phyloP scores from a whole-genome alignment of 2,113 vertebrate species.

The Pangasianodon gigas region DNA sequence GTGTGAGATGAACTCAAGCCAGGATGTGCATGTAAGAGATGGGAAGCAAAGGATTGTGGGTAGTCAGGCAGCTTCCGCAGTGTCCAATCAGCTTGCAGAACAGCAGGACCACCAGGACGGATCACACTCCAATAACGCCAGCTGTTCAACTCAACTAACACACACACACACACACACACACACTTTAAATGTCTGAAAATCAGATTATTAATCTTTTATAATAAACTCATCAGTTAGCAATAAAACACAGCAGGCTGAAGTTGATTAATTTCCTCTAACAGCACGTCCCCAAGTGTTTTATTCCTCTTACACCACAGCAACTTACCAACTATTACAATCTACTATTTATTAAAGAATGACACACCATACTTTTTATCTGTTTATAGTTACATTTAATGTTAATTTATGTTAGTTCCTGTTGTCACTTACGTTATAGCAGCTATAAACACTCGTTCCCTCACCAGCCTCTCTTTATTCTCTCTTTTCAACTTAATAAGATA shows the following conservation, averaged over 20 bases:
- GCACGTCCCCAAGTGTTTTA: not conserved
- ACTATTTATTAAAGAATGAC: not conserved
- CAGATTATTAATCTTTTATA: not conserved
- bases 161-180: slow-evolving; percentile 16
- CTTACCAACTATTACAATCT: not conserved
- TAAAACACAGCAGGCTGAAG: not conserved
- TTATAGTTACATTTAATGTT: too few species aligned
- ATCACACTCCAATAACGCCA: slow-evolving; percentile 1
- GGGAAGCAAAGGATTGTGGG: slow-evolving; percentile 40
- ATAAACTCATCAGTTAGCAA: not conserved
- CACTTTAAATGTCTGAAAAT: not conserved
- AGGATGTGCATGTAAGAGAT: slow-evolving; percentile 19
- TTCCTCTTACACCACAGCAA: not conserved
- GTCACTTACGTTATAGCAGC: too few species aligned
- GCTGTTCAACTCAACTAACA: slow-evolving; percentile 13
- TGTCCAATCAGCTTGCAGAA: slow-evolving; percentile 26
- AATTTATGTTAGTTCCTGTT: too few species aligned
- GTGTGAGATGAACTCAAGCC: slow-evolving; percentile 24
- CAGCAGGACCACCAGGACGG: slow-evolving; percentile 18
- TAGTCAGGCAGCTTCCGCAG: not conserved
- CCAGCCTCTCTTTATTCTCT: too few species aligned
- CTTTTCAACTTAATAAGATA: too few species aligned
- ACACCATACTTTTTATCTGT: too few species aligned
- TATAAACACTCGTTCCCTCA: too few species aligned
- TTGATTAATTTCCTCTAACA: not conserved